Base-by-base conservation (phyloP, 2,113 vertebrate species). In the Megaceryle maxima region DNA sequence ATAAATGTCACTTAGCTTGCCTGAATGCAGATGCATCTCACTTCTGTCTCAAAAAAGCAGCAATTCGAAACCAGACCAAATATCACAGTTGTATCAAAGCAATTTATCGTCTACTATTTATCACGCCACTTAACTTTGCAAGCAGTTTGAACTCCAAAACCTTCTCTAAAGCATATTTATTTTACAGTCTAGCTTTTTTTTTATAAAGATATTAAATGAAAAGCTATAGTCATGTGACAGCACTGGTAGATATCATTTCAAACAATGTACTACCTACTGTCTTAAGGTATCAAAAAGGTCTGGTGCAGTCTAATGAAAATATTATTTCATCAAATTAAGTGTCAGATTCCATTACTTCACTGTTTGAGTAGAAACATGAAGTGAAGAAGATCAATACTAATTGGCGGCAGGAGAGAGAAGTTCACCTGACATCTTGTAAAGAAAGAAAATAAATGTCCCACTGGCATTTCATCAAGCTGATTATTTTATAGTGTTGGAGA, bases 341-440 rank as follows among this genome's bases (percentile, higher is more conserved):
- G 72, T 87, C 95, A 88, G 43, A 72, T 86, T 81, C 13, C 83
- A 57, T 90, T 88, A 60, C 31, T 85, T 77, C 14, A 3, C n/a
- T 90, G 26, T 64, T 68, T 37, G 60, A 88, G 84, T 56, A 68
- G 60, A 88, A 90, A 78, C 22, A 37, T 56, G 57, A 87, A 88
- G n/a, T 48, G 46, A 90, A 74, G 59, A 86, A 68, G 51, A 93
- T 96, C 88, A 68, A 60, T 96, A 48, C 35, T 90, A 95, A 94
- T 68, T 87, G 73, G 26, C 92, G 73, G 26, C 92, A 87, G 66
- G 39, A 78, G 33, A 81, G 20, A 90, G 22, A 88, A 90, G 13
- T 82, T 94, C 51, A 22, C 64, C 72, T 0, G 0, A 33, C 39
- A n/a, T 50, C 73, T 90, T 84, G 33, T 64, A 87, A 84, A 88